phyloP scores from a whole-genome alignment of 2,888 invertebrate species.

The Machimus rusticus region DNA sequence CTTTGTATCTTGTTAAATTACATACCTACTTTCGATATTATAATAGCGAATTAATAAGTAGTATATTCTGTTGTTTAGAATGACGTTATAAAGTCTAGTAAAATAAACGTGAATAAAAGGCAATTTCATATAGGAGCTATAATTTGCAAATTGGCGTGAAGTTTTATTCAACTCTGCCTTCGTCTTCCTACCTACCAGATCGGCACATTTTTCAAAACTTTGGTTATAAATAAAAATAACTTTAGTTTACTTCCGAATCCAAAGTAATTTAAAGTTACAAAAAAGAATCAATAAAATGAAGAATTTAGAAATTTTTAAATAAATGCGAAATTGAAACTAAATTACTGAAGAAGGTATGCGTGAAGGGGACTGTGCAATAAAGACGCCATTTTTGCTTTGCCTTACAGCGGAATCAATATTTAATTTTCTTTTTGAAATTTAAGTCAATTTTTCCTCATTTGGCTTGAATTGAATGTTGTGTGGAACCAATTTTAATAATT shows the following conservation, averaged over 20 bases:
- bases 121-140: too few relatives aligned
- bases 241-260: background rate
- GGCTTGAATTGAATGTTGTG: background rate
- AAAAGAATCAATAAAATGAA: background rate
- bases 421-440: background rate
- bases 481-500: background rate
- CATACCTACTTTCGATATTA: too few relatives aligned
- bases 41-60: too few relatives aligned
- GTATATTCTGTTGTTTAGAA: too few relatives aligned
- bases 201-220: too few relatives aligned
- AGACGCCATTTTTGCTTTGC: background rate
- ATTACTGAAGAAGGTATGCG: background rate
- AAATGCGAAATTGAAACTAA: background rate
- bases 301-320: background rate
- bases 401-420: background rate
- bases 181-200: too few relatives aligned
- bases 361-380: background rate
- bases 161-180: too few relatives aligned
- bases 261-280: background rate
- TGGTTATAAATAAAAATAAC: too few relatives aligned
- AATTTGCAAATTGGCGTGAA: too few relatives aligned
- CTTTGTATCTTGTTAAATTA: too few relatives aligned
- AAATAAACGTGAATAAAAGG: too few relatives aligned
- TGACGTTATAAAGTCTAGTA: too few relatives aligned
- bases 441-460: background rate